Evolutionary conservation across 2,888 invertebrate species (phyloP).

Genomic region (Agonopterix subpropinquella): DNA sequence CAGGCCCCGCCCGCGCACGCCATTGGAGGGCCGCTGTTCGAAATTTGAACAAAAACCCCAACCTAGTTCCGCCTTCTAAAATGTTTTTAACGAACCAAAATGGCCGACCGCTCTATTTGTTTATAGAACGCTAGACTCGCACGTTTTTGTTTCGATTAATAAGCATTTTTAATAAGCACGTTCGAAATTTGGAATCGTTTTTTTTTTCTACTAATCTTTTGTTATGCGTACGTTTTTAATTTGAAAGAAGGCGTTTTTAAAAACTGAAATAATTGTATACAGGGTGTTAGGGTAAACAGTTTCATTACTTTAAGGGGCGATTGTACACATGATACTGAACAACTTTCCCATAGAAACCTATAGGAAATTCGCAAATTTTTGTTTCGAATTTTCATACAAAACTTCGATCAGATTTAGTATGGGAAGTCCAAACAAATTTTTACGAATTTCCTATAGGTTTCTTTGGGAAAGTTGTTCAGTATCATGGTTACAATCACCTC

Average conservation of each 20-base stretch:
- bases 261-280: not conserved
- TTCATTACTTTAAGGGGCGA: too few relatives aligned
- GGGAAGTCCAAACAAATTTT: too few relatives aligned
- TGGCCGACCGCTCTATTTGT: slow-evolving; percentile 67
- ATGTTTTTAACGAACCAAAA: slow-evolving; percentile 69
- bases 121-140: slow-evolving; percentile 47
- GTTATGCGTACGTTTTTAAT: slow-evolving; percentile 5
- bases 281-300: too few relatives aligned
- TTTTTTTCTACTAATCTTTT: slow-evolving; percentile 23
- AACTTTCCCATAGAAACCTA: too few relatives aligned
- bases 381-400: too few relatives aligned
- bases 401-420: too few relatives aligned
- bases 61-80: slow-evolving; percentile 74
- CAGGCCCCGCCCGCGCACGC: slow-evolving; percentile 70
- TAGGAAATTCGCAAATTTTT: too few relatives aligned
- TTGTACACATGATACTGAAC: too few relatives aligned
- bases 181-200: slow-evolving; percentile 24
- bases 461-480: too few relatives aligned
- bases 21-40: slow-evolving; percentile 65
- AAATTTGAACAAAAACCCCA: slow-evolving; percentile 72
- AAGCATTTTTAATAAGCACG: slow-evolving; percentile 28
- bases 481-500: too few relatives aligned
- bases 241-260: not conserved
- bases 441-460: too few relatives aligned
- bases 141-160: slow-evolving; percentile 30